Evolutionary conservation across 2,113 vertebrate species (phyloP).

Genomic region (Entosphenus tridentatus): DNA sequence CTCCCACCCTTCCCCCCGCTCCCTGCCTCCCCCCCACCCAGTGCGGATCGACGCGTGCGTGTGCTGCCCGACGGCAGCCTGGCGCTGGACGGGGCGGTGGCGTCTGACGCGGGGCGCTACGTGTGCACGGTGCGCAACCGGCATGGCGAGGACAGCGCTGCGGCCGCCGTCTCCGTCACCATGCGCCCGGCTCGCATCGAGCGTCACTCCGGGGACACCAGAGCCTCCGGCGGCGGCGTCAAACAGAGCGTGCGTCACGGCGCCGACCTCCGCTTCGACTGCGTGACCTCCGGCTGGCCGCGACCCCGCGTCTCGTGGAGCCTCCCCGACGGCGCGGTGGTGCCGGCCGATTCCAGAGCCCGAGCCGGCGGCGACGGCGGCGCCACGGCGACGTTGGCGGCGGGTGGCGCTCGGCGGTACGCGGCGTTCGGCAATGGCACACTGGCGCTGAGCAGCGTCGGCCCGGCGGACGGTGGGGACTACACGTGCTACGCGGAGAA

Average conservation of each 20-base stretch:
- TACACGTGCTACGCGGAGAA: constrained; percentile 36
- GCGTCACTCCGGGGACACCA: too few relatives aligned
- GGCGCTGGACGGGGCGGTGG: too few relatives aligned
- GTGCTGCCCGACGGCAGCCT: too few relatives aligned
- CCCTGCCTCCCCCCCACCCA: too few relatives aligned
- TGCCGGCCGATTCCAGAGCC: constrained; percentile 20
- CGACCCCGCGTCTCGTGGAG: constrained; percentile 35
- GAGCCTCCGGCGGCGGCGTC: constrained; percentile 11
- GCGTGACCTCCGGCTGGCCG: constrained; percentile 31
- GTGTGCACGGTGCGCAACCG: constrained; percentile 40
- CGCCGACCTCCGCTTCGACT: constrained; percentile 34
- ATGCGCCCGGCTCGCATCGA: too few relatives aligned
- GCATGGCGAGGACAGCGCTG: constrained; percentile 31
- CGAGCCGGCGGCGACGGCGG: constrained; percentile 31
- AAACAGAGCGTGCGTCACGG: constrained; percentile 24
- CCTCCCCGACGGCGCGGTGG: constrained; percentile 33
- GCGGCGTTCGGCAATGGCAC: constrained; percentile 35
- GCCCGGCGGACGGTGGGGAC: constrained; percentile 31
- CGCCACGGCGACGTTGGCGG: constrained; percentile 11
- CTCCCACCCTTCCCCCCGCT: too few relatives aligned
- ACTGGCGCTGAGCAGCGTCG: constrained; percentile 29
- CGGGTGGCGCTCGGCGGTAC: constrained; percentile 16
- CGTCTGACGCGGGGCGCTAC: constrained; percentile 57
- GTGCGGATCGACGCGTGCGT: too few relatives aligned
- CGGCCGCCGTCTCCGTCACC: too few relatives aligned